Base-by-base conservation (phyloP, 2,797 vertebrate species). In the Cossypha heuglini region DNA sequence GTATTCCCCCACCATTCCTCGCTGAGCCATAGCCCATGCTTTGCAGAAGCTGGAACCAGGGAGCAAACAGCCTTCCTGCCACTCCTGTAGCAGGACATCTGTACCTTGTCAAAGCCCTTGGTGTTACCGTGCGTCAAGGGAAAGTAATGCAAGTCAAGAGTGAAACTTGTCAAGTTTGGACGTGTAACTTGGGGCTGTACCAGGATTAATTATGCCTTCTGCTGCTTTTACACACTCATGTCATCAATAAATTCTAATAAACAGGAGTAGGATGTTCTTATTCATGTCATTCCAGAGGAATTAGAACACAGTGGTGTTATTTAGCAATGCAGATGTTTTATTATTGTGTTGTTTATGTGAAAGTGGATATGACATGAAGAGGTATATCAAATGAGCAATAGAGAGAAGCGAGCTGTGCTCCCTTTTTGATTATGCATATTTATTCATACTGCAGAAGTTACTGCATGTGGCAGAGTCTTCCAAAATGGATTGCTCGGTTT, bases 221-320 rank as follows among this genome's bases (percentile, higher is more conserved):
- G 94, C 94, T 97, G 80, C 77, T 97, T 96, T 97, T 97, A 94
- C 92, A 96, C 92, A 93, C 87, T 93, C 91, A 73, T 96, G 86
- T 97, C 91, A 95, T 95, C 94, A 97, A 96, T 97, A 97, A 97
- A 97, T 97, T 97, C 96, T 97, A 97, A 97, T 97, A 98, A 97
- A 96, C 95, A 97, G 88, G 91, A 97, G 90, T 94, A 94, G 93
- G 93, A 97, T 90, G 93, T 97, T 96, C 97, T 97, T 97, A 96
- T 96, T 97, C 95, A 94, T 96, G 96, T 90, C 97, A 96, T 97
- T 96, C 83, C 72, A 64, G 97, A 97, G 96, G 96, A 98, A 98
- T 98, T 97, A 97, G 97, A 97, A 97, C 96, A 96, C 93, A 97
- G 96, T 91, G 86, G 94, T 96, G 91, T 96, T 97, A 96, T 96